These are phyloP conservation scores for Pollachius pollachius DNA, from an alignment of 2,113 vertebrate species.

Conservation along the genomic window DNA sequence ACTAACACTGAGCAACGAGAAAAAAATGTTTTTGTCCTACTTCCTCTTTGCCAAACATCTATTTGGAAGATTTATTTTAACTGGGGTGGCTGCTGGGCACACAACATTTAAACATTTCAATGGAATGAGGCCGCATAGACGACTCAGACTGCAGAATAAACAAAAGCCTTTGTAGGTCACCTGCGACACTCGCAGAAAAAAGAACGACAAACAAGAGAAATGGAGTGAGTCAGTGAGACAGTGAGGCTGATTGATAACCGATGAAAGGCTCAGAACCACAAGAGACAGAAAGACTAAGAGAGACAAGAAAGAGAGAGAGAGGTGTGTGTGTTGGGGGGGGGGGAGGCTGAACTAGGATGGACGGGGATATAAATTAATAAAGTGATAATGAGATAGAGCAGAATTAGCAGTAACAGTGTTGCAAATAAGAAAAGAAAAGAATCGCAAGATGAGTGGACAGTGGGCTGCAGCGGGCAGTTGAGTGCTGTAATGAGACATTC, in stretches of 20 bases:
- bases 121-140: no score
- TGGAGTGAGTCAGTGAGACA: conserved; percentile 20
- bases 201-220: conserved; percentile 6
- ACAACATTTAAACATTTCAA: no score
- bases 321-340: not conserved
- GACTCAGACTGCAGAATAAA: conserved; percentile 10
- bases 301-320: conserved; percentile 17
- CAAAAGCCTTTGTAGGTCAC: conserved; percentile 7
- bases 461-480: conserved; percentile 27
- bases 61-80: no score
- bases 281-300: not conserved
- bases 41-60: no score
- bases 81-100: no score
- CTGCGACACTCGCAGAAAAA: conserved; percentile 14
- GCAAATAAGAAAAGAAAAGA: conserved; percentile 11
- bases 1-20: not conserved
- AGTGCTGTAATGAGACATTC: conserved; percentile 64
- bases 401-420: conserved; percentile 13
- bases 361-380: conserved; percentile 8
- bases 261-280: not conserved
- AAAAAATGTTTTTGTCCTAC: no score
- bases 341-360: not conserved
- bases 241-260: not conserved
- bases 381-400: conserved; percentile 16
- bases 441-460: conserved; percentile 9